A percentile compares a stretch with the other conserved stretches of the same genome.
Conservation (phyloP, 2,113 vertebrate genomes). For the Alethe diademata region DNA sequence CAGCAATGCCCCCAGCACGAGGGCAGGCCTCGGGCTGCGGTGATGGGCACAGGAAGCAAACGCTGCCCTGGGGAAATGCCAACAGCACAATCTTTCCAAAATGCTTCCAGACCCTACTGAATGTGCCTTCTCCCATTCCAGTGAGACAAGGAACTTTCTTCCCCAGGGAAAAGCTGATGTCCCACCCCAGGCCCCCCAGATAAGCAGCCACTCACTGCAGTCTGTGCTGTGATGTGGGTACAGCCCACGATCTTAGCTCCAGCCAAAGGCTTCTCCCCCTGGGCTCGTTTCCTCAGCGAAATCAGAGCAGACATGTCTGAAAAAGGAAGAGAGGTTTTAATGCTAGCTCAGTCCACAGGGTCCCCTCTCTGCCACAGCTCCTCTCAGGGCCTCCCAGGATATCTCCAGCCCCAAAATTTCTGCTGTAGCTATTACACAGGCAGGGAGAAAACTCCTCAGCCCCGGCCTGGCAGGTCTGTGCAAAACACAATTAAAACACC, state of each 20-base stretch:
- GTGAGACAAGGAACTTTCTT: neutral
- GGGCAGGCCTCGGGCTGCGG: neutral
- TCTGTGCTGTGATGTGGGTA: conserved; percentile 98
- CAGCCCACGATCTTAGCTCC: conserved; percentile 98
- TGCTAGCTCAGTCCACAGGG: neutral
- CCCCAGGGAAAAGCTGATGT: neutral
- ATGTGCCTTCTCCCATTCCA: neutral
- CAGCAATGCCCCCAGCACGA: rapidly evolving
- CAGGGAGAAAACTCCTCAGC: neutral
- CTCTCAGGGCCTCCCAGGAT: neutral
- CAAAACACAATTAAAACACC: rapidly evolving
- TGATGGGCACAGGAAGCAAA: neutral
- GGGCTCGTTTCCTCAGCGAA: conserved; percentile 95
- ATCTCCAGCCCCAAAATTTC: neutral
- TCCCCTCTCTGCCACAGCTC: neutral
- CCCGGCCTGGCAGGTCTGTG: neutral
- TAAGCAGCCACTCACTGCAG: conserved; percentile 80
- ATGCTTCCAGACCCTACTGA: rapidly evolving
- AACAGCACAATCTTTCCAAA: neutral
- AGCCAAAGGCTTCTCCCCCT: conserved; percentile 96
- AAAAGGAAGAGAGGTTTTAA: conserved; percentile 64
- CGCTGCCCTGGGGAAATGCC: rapidly evolving
- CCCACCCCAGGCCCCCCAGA: neutral
- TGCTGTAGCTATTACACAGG: neutral
- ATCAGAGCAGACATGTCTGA: conserved; percentile 98